A percentile compares a stretch with the other conserved stretches of the same genome.
Conservation (phyloP, 2,113 vertebrate genomes). For the Erythrocebus patas region DNA sequence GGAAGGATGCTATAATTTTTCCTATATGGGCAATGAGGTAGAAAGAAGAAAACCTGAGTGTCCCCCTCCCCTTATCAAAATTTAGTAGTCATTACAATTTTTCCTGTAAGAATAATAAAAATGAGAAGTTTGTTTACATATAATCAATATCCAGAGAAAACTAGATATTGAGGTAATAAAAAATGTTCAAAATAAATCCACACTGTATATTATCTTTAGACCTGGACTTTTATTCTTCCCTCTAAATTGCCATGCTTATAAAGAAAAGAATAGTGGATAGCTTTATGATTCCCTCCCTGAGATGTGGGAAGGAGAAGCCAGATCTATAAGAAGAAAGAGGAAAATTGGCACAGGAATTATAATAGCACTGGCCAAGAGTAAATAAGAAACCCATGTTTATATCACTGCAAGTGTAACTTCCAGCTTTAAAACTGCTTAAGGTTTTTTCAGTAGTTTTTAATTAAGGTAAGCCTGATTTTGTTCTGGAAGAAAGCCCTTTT, state of each 20-base stretch:
- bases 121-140: background rate
- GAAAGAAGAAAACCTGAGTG: background rate
- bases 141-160: background rate
- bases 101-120: background rate
- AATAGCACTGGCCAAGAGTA: background rate
- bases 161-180: background rate
- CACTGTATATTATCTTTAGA: background rate
- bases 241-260: background rate
- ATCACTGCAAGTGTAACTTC: background rate
- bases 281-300: background rate
- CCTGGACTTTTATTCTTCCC: background rate
- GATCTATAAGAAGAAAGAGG: background rate
- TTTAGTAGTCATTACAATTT: background rate
- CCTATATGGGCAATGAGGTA: background rate
- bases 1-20: background rate
- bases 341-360: background rate
- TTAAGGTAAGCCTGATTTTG: background rate
- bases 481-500: background rate
- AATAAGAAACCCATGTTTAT: background rate
- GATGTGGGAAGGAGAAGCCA: background rate
- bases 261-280: background rate
- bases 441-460: background rate
- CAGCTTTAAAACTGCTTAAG: background rate
- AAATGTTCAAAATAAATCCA: background rate
- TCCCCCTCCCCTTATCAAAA: background rate